Conservation (phyloP, 2,888 invertebrate genomes). For the Augochlorella aurata region DNA sequence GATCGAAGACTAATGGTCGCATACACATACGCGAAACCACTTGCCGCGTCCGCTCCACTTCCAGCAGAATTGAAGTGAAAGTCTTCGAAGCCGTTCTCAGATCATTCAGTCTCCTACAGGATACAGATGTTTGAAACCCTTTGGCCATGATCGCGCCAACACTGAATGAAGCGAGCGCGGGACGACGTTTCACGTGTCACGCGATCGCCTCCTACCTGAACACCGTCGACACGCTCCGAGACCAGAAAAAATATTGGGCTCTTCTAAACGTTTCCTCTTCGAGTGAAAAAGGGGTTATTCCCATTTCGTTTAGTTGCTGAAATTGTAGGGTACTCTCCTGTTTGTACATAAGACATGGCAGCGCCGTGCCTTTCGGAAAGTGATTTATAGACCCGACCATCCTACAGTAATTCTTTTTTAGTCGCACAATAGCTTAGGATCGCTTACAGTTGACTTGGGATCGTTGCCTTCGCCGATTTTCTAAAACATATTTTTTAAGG, state of each 20-base stretch:
- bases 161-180: slow-evolving; percentile 38
- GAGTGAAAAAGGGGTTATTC: not conserved
- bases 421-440: too few species aligned
- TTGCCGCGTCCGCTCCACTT: slow-evolving; percentile 73
- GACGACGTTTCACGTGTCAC: slow-evolving; percentile 25
- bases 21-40: slow-evolving; percentile 59
- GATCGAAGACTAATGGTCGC: slow-evolving; percentile 45
- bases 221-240: not conserved
- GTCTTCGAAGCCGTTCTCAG: slow-evolving; percentile 65
- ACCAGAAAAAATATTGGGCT: not conserved
- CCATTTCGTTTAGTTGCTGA: not conserved
- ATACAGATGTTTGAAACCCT: slow-evolving; percentile 69
- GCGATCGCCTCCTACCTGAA: slow-evolving; percentile 32
- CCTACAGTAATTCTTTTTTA: too few species aligned
- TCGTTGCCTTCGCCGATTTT: too few species aligned
- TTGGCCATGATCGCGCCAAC: slow-evolving; percentile 36
- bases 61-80: slow-evolving; percentile 68
- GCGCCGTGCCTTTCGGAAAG: not conserved
- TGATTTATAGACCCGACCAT: too few species aligned
- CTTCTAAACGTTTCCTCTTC: slow-evolving; percentile 2
- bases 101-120: slow-evolving; percentile 69
- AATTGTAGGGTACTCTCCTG: not conserved
- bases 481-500: too few species aligned
- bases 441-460: too few species aligned
- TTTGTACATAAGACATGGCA: not conserved